Conservation (phyloP, 2,888 invertebrate genomes). For the Sarcophaga rosellei region DNA sequence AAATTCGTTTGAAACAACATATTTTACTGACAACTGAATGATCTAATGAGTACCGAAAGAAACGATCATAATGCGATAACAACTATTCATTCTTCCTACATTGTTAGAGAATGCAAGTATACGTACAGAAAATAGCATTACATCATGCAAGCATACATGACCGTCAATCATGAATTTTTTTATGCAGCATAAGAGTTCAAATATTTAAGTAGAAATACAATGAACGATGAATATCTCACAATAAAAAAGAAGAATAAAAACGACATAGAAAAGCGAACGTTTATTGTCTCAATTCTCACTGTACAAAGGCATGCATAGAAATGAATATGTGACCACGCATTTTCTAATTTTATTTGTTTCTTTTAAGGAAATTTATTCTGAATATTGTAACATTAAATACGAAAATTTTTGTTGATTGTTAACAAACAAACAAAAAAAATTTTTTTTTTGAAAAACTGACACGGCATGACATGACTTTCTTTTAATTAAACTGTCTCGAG, state of each 20-base stretch:
- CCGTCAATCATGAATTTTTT: constrained; percentile 1
- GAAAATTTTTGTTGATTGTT: too few species aligned
- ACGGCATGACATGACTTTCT: too few species aligned
- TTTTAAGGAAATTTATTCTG: neutral
- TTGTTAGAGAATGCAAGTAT: constrained; percentile 11
- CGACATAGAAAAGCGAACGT: neutral
- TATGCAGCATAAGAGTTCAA: too few species aligned
- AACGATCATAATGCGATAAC: constrained; percentile 70
- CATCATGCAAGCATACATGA: neutral
- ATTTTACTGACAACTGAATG: constrained; percentile 78
- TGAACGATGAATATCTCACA: too few species aligned
- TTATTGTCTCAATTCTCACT: constrained; percentile 12
- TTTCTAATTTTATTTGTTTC: constrained; percentile 17
- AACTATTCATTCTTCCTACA: neutral
- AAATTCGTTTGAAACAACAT: too few species aligned
- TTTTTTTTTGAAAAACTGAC: too few species aligned
- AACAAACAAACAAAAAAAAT: too few species aligned
- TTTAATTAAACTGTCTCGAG: too few species aligned
- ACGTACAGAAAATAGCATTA: neutral
- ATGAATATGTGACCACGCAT: constrained; percentile 60
- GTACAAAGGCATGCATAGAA: neutral
- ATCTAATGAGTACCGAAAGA: constrained; percentile 78
- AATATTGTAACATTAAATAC: too few species aligned
- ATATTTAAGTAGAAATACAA: too few species aligned
- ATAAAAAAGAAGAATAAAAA: too few species aligned